Base-by-base conservation (phyloP, 2,797 vertebrate genomes). In the Chrosomus eos region DNA sequence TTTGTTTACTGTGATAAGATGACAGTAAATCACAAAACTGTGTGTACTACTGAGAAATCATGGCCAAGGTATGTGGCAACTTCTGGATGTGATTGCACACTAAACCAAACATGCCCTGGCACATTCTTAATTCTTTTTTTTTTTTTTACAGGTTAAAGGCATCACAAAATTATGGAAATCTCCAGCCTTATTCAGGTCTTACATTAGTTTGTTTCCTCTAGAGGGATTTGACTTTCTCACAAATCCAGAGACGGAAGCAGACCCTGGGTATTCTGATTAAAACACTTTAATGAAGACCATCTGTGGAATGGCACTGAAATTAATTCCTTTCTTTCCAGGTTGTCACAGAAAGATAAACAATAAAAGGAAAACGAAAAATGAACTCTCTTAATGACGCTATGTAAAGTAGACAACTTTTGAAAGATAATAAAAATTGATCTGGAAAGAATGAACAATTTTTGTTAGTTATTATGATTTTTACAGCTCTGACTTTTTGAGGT, bases 271-370 rank as follows among this genome's bases (percentile, higher is more conserved):
- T 87, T 87, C 66, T 89, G 87, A 90, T 90, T 83, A 87, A 83
- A 86, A 82, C 80, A 82, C 71, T 87, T 84, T 89, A 90, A 91
- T 80, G 84, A 89, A 87, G 81, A 89, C 88, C 90, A 91, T 91
- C 88, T 91, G 89, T 83, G 85, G 79, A 85, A 87, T 83, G 84
- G 70, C 87, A 83, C 83, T 88, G 87, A 89, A 89, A 90, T 86
- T 33, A 88, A 90, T 88, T 81, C 88, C 81, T 90, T 83, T 76
- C 80, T 90, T 85, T 91, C 86, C 84, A 77, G 60, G 71, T 88
- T 88, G 86, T 85, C 82, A 10, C 71, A 72, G 77, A 85, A 85
- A 62, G 72, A 71, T 26, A 73, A 82, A 82, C 89, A 83, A 71
- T 26, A 82, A 62, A 68, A 86, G 72, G 53, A 72, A 82, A 53